phyloP scores from a whole-genome alignment of 2,888 invertebrate species.

The Omphaloscelis lunosa region DNA sequence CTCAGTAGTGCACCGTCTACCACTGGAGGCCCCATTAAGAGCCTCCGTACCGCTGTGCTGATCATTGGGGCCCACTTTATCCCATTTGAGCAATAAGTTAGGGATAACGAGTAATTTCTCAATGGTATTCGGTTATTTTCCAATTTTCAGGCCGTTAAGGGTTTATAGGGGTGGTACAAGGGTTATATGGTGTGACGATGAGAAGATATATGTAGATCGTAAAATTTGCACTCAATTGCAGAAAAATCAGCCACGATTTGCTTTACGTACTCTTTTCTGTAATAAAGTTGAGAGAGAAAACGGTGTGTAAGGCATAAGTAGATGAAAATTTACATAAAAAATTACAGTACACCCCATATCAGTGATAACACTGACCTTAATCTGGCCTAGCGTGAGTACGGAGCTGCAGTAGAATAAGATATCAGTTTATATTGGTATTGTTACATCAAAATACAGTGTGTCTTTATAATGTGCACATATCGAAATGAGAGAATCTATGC shows the following conservation, averaged over 20 bases:
- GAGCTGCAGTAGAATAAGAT: background rate
- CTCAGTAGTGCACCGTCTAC: constrained; percentile 60
- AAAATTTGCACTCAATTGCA: background rate
- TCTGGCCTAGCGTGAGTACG: background rate
- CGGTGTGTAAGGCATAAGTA: background rate
- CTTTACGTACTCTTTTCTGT: background rate
- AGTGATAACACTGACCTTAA: background rate
- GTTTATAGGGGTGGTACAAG: constrained; percentile 37
- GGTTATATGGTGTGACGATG: constrained; percentile 19
- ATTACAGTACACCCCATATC: background rate
- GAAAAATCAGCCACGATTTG: background rate
- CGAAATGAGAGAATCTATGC: too few relatives aligned
- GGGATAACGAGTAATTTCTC: constrained; percentile 74
- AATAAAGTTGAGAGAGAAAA: background rate
- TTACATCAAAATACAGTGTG: background rate
- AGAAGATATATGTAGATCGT: constrained; percentile 3
- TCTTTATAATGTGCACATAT: too few relatives aligned
- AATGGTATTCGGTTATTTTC: constrained; percentile 72
- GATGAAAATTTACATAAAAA: background rate
- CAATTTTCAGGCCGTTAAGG: constrained; percentile 58
- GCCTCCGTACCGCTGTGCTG: constrained; percentile 33
- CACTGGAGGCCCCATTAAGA: constrained; percentile 71
- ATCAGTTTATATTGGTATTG: background rate
- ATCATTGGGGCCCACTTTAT: constrained; percentile 70
- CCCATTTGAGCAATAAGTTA: constrained; percentile 74